Evolutionary conservation across 2,113 vertebrate genomes (phyloP).

Genomic region (Pipa parva): DNA sequence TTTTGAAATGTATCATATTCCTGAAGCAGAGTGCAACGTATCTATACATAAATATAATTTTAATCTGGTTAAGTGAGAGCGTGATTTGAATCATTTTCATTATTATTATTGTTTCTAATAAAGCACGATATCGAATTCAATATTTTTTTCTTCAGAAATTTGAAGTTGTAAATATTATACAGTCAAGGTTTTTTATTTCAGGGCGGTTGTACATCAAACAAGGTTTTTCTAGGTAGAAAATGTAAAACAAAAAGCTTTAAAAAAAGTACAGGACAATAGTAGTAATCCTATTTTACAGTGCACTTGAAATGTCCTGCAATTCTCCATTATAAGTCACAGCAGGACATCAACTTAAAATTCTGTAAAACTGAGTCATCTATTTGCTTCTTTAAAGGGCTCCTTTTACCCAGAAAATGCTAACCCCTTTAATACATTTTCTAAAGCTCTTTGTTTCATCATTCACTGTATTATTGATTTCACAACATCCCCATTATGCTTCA

Average conservation of each 20-base stretch:
- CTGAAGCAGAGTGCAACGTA: too few species aligned
- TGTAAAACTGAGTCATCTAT: neutral
- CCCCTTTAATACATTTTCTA: neutral
- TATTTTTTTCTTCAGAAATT: too few species aligned
- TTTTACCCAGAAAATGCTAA: neutral
- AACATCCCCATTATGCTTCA: neutral
- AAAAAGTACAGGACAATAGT: neutral
- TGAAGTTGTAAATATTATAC: neutral
- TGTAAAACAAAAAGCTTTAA: neutral
- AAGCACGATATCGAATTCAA: too few species aligned
- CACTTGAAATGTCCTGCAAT: neutral
- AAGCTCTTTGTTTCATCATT: neutral
- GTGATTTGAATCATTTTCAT: too few species aligned
- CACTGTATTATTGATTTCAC: slow-evolving; percentile 1
- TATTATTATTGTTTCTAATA: too few species aligned
- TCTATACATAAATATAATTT: too few species aligned
- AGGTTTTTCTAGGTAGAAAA: neutral
- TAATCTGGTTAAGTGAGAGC: too few species aligned
- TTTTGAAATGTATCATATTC: too few species aligned
- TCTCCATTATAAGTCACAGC: neutral
- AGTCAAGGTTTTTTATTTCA: neutral
- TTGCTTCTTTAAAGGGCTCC: neutral
- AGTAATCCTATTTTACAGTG: neutral
- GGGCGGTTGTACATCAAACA: neutral
- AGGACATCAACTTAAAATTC: neutral